Base-by-base conservation (phyloP, 2,797 vertebrate species). In the Tauraco hartlaubi region DNA sequence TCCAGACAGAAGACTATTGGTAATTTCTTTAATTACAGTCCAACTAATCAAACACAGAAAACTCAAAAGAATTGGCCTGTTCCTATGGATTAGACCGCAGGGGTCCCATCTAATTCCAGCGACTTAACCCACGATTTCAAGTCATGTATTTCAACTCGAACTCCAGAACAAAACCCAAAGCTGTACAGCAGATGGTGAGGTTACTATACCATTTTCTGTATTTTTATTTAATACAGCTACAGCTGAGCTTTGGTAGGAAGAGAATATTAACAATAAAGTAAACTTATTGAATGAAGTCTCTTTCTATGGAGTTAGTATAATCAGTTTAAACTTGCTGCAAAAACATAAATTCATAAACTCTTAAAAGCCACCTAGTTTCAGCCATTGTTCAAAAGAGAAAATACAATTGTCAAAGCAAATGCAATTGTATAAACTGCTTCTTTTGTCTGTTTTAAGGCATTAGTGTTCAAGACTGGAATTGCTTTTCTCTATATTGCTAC, bases 151-250 rank as follows among this genome's bases (percentile, higher is more conserved):
- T 96, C 91, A 76, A 74, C 86, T 92, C 49, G 1, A 92, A 85
- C 64, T 90, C 74, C 63, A 88, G 85, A 97, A 96, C 94, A 95
- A 98, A 98, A 98, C 66, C 95, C 98, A 97, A 98, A 98, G 98
- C 98, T 94, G 97, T 95, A 96, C 88, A 98, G 98, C 99, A 99
- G 99, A 99, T 99, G 98, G 98, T 98, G 97, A 98, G 97, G 98
- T 98, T 97, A 97, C 98, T 94, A 92, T 78, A 85, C 78, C 96
- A 97, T 93, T 97, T 98, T 92, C 85, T 82, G 59, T 51, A 55
- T 41, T 88, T 94, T 77, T 66, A 92, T 85, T 91, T 94, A 80
- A 88, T 74, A 79, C 29, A 54, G 82, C 83, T 92, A 84, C 82
- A 96, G 94, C 93, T 94, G 85, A 95, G 71, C 52, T 76, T 94